These are phyloP conservation scores for Ormyrus rosae DNA, from an alignment of 2,888 invertebrate species.

Conservation along the genomic window DNA sequence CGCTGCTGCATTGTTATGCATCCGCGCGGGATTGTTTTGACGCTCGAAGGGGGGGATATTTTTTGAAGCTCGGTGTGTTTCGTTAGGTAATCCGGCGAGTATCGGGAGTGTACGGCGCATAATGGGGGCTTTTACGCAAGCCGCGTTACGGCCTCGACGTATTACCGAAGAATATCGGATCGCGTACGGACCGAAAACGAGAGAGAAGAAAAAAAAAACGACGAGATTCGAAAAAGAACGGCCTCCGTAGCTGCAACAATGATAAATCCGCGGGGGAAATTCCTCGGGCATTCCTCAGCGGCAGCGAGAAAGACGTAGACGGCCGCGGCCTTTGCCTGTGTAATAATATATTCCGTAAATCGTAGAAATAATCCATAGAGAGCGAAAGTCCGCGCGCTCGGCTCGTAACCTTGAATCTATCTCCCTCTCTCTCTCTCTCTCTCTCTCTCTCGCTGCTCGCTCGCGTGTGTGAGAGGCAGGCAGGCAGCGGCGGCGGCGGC, in stretches of 20 bases:
- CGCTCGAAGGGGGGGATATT: too few species aligned
- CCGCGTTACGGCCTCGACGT: too few species aligned
- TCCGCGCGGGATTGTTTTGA: too few species aligned
- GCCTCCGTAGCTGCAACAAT: conserved; percentile 14
- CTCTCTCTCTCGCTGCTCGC: conserved; percentile 15
- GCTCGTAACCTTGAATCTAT: conserved; percentile 53
- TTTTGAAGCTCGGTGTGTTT: too few species aligned
- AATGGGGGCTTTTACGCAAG: too few species aligned
- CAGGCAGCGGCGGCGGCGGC: too few species aligned
- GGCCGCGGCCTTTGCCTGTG: conserved; percentile 46
- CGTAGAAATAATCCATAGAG: conserved; percentile 59
- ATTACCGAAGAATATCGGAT: too few species aligned
- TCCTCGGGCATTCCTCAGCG: conserved; percentile 33
- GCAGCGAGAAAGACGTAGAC: conserved; percentile 39
- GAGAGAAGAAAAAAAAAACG: background rate
- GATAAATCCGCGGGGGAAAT: conserved; percentile 45
- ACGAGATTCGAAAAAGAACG: conserved; percentile 5
- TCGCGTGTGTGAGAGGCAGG: background rate
- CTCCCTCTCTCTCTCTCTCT: conserved; percentile 51
- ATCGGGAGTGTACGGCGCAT: too few species aligned
- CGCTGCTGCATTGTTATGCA: too few species aligned
- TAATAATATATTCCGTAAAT: conserved; percentile 58
- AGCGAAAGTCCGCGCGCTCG: conserved; percentile 53
- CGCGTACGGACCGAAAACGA: background rate
- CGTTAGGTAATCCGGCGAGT: too few species aligned